Evolutionary conservation across 1,140 invertebrate genomes (phyloP).

Genomic region (Tetraneura akinire): DNA sequence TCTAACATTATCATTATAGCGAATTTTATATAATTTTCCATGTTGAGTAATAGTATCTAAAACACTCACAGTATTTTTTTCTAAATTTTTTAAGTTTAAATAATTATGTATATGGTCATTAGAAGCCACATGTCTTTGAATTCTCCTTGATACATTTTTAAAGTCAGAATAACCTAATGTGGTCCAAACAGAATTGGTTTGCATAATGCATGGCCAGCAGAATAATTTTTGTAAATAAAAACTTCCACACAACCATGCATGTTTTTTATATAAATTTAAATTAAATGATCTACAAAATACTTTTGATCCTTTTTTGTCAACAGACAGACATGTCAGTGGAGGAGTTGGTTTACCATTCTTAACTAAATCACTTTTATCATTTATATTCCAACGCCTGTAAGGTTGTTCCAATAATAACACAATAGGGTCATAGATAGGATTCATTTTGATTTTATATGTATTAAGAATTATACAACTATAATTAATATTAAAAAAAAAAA

Average conservation of each 20-base stretch:
- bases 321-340: neutral
- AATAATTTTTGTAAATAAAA: slow-evolving; percentile 4
- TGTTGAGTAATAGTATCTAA: neutral
- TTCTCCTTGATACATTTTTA: neutral
- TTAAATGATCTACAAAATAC: slow-evolving; percentile 16
- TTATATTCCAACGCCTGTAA: neutral
- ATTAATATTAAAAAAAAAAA: too few relatives aligned
- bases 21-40: neutral
- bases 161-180: neutral
- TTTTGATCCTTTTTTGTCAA: neutral
- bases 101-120: neutral
- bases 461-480: too few relatives aligned
- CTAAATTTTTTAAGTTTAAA: neutral
- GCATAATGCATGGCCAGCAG: neutral
- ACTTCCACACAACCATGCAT: neutral
- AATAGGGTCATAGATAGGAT: neutral
- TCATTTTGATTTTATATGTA: too few relatives aligned
- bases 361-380: neutral
- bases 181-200: neutral
- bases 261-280: neutral
- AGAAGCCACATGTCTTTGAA: neutral
- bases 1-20: slow-evolving; percentile 4
- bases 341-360: neutral
- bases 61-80: neutral
- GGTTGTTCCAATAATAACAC: neutral